Evolutionary conservation across 2,888 invertebrate species (phyloP), one percentile per base, ranked within the genome.

Genomic region (Drosophila parthenogenetica): DNA sequence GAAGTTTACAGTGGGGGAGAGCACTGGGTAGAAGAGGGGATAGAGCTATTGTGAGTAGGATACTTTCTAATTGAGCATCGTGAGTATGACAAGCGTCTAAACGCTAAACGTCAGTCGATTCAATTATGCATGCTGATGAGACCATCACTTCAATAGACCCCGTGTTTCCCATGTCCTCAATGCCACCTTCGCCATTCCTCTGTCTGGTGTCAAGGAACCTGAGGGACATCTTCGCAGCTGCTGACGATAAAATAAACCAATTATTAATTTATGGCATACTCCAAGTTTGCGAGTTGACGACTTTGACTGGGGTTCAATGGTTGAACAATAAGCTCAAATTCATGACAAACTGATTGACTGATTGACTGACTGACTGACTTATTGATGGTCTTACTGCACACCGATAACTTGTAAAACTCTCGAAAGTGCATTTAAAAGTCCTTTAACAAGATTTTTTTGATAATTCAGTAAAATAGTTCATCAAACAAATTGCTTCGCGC

Each of bases 51-150:
- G 68, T 54, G 62, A 64, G 40, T 65, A 48, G 69, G 50, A 35
- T 65, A 63, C 45, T 73, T 77, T 73, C 71, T 81, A 89, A 88
- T 89, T 86, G 76, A 76, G 78, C 79, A 75, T 70, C 76, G 81
- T 70, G 75, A 77, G 79, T 76, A 84, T 87, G 82, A 81, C 82
- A 84, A 66, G 69, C 71, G 55, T 60, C 71, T 78, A 69, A 82
- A 74, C 69, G 74, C 69, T 70, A 67, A 81, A 66, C 67, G 73
- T 70, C 75, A 66, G 53, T 64, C 37, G 64, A 67, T 69, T 86
- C 75, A 88, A 79, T 87, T 83, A 82, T 80, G 77, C 74, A 74
- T 77, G 77, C 32, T 13, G 35, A 35, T 35, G 35, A 35, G 35
- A 13, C 29, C 29, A 29, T 29, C 29, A 29, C 29, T 29, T 29